Percentiles rank a stretch among this genome's conserved stretches.
These are phyloP conservation scores for Pilophorus perplexus DNA, from an alignment of 2,888 invertebrate species.

Conservation along the genomic window DNA sequence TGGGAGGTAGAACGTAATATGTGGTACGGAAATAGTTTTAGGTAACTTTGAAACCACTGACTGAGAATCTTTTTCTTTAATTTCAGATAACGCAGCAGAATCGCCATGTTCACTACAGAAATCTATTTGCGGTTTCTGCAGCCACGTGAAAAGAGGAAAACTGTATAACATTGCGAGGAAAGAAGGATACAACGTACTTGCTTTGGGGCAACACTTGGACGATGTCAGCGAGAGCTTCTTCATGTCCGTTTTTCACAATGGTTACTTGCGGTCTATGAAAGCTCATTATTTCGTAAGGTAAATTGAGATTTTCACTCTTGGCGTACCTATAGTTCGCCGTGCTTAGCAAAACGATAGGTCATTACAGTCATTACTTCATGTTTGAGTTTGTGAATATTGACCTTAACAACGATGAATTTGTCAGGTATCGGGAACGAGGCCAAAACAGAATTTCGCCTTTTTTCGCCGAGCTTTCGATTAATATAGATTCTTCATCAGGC, in stretches of 20 bases:
- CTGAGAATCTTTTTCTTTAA: slow-evolving; percentile 43
- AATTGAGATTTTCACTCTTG: slow-evolving; percentile 50
- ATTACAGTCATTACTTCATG: background rate
- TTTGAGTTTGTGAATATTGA: background rate
- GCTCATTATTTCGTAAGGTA: slow-evolving; percentile 74
- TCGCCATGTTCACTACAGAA: slow-evolving; percentile 53
- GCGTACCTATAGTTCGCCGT: background rate
- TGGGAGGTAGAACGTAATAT: no score
- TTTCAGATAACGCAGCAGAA: slow-evolving; percentile 57
- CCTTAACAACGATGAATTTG: background rate
- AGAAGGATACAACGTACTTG: slow-evolving; percentile 81
- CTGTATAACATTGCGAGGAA: slow-evolving; percentile 72
- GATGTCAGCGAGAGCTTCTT: slow-evolving; percentile 80
- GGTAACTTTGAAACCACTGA: no score
- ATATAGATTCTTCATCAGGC: no score
- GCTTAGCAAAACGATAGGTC: background rate
- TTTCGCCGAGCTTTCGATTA: no score
- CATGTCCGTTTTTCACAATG: slow-evolving; percentile 76
- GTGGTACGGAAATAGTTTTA: no score
- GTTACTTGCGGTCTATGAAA: slow-evolving; percentile 73
- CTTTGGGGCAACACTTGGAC: slow-evolving; percentile 81
- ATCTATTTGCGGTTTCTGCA: slow-evolving; percentile 69
- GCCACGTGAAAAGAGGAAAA: slow-evolving; percentile 68
- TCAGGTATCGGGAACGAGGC: no score
- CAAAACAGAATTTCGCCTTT: no score